Evolutionary conservation across 1,140 invertebrate species (phyloP), one percentile per base, ranked within the genome.

Genomic region (Euwallacea similis): DNA sequence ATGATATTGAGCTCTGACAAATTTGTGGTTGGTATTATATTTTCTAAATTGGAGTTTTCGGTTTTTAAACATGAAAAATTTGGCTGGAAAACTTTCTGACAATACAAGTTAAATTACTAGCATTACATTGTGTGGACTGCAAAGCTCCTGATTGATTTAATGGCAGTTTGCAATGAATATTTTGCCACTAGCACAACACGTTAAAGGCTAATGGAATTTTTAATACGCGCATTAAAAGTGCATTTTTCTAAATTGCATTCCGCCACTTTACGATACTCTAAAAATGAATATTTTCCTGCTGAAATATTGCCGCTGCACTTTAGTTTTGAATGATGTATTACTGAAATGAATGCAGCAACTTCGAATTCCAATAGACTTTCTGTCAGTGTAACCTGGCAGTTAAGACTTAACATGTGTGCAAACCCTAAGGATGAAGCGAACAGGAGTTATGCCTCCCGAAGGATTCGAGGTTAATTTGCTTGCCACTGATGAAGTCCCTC

Each of bases 401-500:
- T 46, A 10, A 10, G 21, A 47, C 33, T 63, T 63, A 44, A 54
- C 63, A 65, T 65, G 63, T 65, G 33, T 8, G 42, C 33, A 21
- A 44, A 65, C 41, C 15, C 53, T 13, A 75, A 78, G 77, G 77
- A 77, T 78, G 75, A 78, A 77, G 77, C 75, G 74, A 73, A 73
- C 67, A 50, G 67, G 59, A 78, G 75, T 78, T 78, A 78, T 78
- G 76, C 71, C 60, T 76, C 77, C 73, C 21, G 10, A 76, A 53
- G 77, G 72, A 69, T 77, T 71, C 71, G 56, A 73, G 76, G 77
- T 78, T 78, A 78, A 78, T 78, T 78, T 78, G 77, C 74, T 78
- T 77, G 66, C 74, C 73, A 71, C 73, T 77, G 76, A 78, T 77
- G 76, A 77, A 74, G 77, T 77, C 77, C 75, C 77, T 65, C 67